A percentile compares a stretch with the other conserved stretches of the same genome.
phyloP scores from a whole-genome alignment of 2,797 vertebrate genomes.

The Leuciscus waleckii region DNA sequence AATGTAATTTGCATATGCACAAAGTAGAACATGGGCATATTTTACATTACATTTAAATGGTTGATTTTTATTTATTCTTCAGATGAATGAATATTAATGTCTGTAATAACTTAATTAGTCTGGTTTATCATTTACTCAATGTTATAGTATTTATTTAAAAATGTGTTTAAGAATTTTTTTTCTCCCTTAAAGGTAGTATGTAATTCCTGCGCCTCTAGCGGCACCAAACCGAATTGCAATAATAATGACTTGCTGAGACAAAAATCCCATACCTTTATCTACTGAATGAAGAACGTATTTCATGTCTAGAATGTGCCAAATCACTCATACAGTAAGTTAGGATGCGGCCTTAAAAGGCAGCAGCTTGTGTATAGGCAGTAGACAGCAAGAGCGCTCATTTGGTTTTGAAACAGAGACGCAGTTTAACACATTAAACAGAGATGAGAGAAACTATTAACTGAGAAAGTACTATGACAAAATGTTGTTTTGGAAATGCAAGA shows the following conservation, averaged over 20 bases:
- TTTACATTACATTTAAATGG: not conserved
- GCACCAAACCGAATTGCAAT: not conserved
- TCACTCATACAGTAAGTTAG: too few relatives aligned
- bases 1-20: not conserved
- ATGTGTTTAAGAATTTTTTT: not conserved
- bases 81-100: not conserved
- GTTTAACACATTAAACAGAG: not conserved
- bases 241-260: not conserved
- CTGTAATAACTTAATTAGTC: not conserved
- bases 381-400: not conserved
- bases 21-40: not conserved
- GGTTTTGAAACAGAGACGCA: not conserved
- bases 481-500: not conserved
- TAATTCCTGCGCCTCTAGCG: not conserved
- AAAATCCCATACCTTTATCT: not conserved
- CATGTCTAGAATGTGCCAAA: not conserved
- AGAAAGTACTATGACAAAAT: not conserved
- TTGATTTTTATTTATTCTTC: too few relatives aligned
- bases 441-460: not conserved
- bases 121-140: not conserved
- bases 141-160: not conserved
- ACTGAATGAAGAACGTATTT: not conserved
- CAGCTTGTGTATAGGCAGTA: too few relatives aligned
- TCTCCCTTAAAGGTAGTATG: not conserved
- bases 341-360: not conserved